A percentile compares a stretch with the other conserved stretches of the same genome.
Conservation (phyloP, 2,113 vertebrate species). For the Etia nguti region DNA sequence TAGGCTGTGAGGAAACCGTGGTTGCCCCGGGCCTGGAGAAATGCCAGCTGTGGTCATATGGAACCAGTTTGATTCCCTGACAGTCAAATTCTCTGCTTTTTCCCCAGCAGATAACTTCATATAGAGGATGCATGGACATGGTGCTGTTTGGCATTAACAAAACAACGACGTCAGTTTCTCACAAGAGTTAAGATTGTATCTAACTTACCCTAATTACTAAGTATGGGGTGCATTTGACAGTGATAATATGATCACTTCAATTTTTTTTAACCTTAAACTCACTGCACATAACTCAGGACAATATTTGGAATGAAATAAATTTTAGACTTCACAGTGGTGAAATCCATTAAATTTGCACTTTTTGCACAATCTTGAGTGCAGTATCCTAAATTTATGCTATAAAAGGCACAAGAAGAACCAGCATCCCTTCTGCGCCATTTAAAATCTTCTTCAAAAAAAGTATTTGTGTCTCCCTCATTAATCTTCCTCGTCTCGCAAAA, state of each 20-base stretch:
- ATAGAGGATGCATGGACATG: not conserved
- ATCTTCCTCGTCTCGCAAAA: slow-evolving; percentile 2
- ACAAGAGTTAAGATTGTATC: not conserved
- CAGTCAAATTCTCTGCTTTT: slow-evolving; percentile 48
- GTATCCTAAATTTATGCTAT: not conserved
- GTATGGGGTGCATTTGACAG: not conserved
- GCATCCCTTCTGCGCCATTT: not conserved
- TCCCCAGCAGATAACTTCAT: slow-evolving; percentile 20
- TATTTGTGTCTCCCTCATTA: slow-evolving; percentile 45
- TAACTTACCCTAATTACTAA: not conserved
- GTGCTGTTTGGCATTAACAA: slow-evolving; percentile 42
- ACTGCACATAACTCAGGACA: not conserved
- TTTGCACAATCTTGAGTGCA: not conserved
- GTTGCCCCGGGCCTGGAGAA: slow-evolving; percentile 27
- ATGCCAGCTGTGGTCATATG: slow-evolving; percentile 63
- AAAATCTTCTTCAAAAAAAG: slow-evolving; percentile 20
- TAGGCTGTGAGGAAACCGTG: not conserved
- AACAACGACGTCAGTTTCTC: not conserved
- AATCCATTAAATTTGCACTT: not conserved
- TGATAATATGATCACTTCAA: not conserved
- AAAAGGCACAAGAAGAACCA: not conserved
- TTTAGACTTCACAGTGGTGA: not conserved
- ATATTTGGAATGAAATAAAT: not conserved
- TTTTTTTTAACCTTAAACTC: not conserved
- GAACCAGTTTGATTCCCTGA: slow-evolving; percentile 58